These are phyloP conservation scores for Oxystoma pomonae DNA, from an alignment of 2,888 invertebrate genomes.

Conservation along the genomic window DNA sequence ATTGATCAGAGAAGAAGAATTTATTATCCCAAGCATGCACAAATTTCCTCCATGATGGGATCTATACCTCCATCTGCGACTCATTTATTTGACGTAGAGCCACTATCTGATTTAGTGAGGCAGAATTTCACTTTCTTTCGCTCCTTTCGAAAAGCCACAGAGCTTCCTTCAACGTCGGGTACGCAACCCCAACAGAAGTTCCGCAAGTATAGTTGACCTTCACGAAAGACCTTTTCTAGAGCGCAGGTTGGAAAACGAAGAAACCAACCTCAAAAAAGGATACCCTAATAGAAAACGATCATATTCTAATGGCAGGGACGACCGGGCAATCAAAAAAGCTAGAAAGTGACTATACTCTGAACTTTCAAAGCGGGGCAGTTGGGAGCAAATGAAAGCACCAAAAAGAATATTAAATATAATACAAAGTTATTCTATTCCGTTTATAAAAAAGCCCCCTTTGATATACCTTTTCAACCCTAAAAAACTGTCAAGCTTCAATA, in stretches of 20 bases:
- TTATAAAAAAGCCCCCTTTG: slow-evolving; percentile 9
- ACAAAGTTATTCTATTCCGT: slow-evolving; percentile 13
- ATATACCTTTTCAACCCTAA: neutral
- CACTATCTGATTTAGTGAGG: neutral
- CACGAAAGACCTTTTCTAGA: too few relatives aligned
- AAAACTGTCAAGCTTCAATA: neutral
- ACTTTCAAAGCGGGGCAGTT: neutral
- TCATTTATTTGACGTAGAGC: neutral
- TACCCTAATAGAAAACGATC: too few relatives aligned
- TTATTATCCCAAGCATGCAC: slow-evolving; percentile 11
- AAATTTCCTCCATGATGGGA: slow-evolving; percentile 4
- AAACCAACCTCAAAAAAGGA: too few relatives aligned
- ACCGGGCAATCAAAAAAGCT: too few relatives aligned
- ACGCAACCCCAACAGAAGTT: too few relatives aligned
- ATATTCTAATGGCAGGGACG: too few relatives aligned
- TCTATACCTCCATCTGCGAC: neutral
- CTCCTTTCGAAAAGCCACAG: neutral
- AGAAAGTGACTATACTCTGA: neutral
- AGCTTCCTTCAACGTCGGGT: too few relatives aligned
- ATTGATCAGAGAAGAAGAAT: too few relatives aligned
- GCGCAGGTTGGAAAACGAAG: too few relatives aligned
- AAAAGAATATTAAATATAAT: slow-evolving; percentile 11
- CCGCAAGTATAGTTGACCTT: too few relatives aligned
- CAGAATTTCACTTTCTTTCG: neutral
- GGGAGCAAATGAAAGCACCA: slow-evolving; percentile 7